Conservation (phyloP, 2,888 invertebrate species). For the Glaucopsyche alexis region DNA sequence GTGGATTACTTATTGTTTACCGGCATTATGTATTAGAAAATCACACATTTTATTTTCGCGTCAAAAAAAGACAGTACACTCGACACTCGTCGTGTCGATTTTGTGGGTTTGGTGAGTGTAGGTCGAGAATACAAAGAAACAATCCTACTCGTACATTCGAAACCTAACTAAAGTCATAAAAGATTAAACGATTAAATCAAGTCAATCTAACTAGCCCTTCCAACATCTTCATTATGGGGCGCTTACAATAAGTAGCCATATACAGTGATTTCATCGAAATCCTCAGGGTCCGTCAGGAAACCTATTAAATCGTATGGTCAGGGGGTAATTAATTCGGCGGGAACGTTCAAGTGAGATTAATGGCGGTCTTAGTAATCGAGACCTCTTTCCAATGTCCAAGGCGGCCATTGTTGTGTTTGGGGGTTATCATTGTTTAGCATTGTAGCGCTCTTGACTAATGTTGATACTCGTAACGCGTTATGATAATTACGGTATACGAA, state of each 20-base stretch:
- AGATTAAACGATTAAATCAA: constrained; percentile 19
- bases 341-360: constrained; percentile 76
- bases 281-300: constrained; percentile 75
- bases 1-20: background rate
- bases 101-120: background rate
- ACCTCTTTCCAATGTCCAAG: constrained; percentile 67
- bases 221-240: constrained; percentile 47
- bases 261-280: constrained; percentile 79
- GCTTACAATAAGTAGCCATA: constrained; percentile 77
- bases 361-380: constrained; percentile 59
- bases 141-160: too few relatives aligned
- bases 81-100: too few relatives aligned
- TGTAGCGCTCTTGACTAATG: constrained; percentile 7
- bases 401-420: constrained; percentile 57
- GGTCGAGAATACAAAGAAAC: background rate
- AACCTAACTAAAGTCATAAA: background rate
- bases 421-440: constrained; percentile 23
- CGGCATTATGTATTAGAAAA: background rate
- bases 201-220: constrained; percentile 20
- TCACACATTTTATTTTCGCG: too few relatives aligned
- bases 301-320: constrained; percentile 80
- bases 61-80: too few relatives aligned
- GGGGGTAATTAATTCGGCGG: constrained; percentile 79
- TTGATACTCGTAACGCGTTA: background rate
- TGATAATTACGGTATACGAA: background rate